Evolutionary conservation across 2,888 invertebrate genomes (phyloP).

Genomic region (Biston stratarius): DNA sequence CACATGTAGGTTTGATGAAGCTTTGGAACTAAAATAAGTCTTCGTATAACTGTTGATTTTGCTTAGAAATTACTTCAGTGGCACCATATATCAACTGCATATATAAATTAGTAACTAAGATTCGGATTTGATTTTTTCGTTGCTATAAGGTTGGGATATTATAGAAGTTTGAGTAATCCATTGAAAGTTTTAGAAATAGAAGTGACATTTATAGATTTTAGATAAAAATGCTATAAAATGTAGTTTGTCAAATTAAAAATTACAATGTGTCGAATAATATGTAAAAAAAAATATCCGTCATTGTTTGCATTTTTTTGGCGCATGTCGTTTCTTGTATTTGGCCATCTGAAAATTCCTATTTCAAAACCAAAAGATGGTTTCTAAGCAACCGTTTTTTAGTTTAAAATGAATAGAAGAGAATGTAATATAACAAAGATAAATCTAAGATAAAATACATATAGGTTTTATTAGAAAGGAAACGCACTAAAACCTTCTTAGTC

Average conservation of each 20-base stretch:
- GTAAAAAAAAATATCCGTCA: too few species aligned
- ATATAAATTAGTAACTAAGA: neutral
- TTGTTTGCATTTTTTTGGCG: too few species aligned
- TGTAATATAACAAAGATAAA: neutral
- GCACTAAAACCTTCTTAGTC: constrained; percentile 14
- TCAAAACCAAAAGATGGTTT: too few species aligned
- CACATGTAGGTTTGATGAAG: neutral
- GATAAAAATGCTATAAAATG: neutral
- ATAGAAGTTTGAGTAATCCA: too few species aligned
- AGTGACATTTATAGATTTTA: neutral
- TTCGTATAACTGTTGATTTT: neutral
- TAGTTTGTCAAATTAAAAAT: neutral
- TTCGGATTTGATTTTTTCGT: neutral
- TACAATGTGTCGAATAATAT: too few species aligned
- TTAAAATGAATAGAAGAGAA: too few species aligned
- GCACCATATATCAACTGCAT: neutral
- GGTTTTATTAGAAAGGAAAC: constrained; percentile 25
- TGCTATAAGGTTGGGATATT: too few species aligned
- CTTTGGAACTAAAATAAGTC: neutral
- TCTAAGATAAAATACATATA: constrained; percentile 6
- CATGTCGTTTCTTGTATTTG: too few species aligned
- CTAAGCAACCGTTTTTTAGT: too few species aligned
- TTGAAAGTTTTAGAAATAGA: too few species aligned
- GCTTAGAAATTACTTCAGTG: neutral
- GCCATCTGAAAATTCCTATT: too few species aligned